Base-by-base conservation (phyloP, 2,888 invertebrate genomes). In the Eustalomyia histrio region DNA sequence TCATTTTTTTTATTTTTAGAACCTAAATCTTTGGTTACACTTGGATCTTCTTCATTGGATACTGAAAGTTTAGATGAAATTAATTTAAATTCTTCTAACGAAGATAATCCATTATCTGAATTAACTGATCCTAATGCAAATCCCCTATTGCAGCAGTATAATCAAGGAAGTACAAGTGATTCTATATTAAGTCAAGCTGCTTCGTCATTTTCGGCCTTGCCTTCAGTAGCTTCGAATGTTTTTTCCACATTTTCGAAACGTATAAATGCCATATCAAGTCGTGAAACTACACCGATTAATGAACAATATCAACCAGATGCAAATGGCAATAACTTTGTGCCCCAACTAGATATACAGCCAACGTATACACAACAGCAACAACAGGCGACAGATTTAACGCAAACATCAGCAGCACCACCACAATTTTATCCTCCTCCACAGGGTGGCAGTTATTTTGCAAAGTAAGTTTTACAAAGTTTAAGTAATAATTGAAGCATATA, bases 151-250 rank as follows among this genome's bases (percentile, higher is more conserved):
- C 87, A 89, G 69, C 87, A 84, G 21, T n/a, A 24, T 29, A 60
- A 83, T 76, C 68, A 75, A 79, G 53, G 73, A 24, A 60, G 72
- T 12, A 80, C 71, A 10, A 85, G 85, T 67, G 89, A 89, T 72
- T 88, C 89, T 1, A 83, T 90, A 82, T 83, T 90, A 35, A 88
- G 88, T 58, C 88, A 89, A 84, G 88, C 90, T 43, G 89, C 90
- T 29, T 88, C 89, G 35, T 89, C 90, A 17, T 89, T 90, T 79
- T 93, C 93, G 0, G 93, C 93, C 43, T 85, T 93, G 33, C 93
- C 93, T 0, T 92, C 93, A 68, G 92, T 93, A 4, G 93, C 94
- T 0, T 93, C 93, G 60, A 93, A 93, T 10, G 94, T 94, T 0
- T 93, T 94, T 83, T 93, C 93, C 39, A 93, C 94, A 63, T 91